These are phyloP conservation scores for Epicampocera succincta DNA, from an alignment of 2,888 invertebrate species.

Conservation along the genomic window DNA sequence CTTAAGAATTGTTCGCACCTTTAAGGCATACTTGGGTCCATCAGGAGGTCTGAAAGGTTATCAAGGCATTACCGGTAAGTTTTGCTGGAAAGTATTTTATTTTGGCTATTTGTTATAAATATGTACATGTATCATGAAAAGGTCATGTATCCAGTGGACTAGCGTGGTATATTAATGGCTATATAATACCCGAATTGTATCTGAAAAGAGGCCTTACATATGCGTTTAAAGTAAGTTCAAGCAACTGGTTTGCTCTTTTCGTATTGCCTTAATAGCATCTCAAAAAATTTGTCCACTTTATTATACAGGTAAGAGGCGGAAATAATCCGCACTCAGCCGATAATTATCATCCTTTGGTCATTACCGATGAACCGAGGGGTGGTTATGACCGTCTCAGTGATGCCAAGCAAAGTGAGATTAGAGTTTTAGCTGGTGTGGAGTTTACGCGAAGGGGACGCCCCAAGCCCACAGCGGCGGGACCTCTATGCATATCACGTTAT, in stretches of 20 bases:
- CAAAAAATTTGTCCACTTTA: not conserved
- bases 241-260: too few relatives aligned
- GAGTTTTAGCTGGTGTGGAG: conserved; percentile 90
- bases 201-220: conserved; percentile 92
- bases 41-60: conserved; percentile 91
- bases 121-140: conserved; percentile 74
- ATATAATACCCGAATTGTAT: conserved; percentile 92
- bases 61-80: conserved; percentile 86
- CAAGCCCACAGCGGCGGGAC: conserved; percentile 91
- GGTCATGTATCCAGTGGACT: conserved; percentile 87
- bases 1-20: conserved; percentile 86
- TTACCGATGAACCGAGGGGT: conserved; percentile 92
- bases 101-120: not conserved
- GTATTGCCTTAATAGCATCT: too few relatives aligned
- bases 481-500: conserved; percentile 88
- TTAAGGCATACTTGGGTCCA: conserved; percentile 91
- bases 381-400: conserved; percentile 89
- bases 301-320: conserved; percentile 87
- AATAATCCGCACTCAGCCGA: conserved; percentile 93
- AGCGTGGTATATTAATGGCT: conserved; percentile 96
- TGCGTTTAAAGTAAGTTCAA: conserved; percentile 86
- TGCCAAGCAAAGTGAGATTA: conserved; percentile 86
- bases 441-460: conserved; percentile 91
- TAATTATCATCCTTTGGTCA: conserved; percentile 93
- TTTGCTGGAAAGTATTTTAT: not conserved